These are phyloP conservation scores for Pangasius macronema DNA, from an alignment of 2,797 vertebrate species.

Conservation along the genomic window DNA sequence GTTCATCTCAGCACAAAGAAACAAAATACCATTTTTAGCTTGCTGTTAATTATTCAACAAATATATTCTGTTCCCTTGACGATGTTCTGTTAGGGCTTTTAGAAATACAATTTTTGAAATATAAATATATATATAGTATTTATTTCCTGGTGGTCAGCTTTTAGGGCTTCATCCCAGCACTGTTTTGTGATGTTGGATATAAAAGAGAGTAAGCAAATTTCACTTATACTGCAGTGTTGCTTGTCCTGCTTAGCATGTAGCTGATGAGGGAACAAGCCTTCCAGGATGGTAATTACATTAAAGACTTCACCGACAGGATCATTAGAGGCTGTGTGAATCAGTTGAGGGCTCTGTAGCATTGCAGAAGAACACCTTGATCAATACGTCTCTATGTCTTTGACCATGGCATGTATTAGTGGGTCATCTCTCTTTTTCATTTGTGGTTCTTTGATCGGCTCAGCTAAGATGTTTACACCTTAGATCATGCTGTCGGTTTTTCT, in stretches of 20 bases:
- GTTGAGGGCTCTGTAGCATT: conserved; percentile 29
- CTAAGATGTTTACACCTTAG: conserved; percentile 15
- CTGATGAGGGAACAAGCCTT: conserved; percentile 18
- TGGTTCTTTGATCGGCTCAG: conserved; percentile 21
- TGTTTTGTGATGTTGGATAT: neutral
- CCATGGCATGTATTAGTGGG: neutral
- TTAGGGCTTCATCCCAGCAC: neutral
- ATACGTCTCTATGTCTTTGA: conserved; percentile 16
- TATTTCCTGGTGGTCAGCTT: neutral
- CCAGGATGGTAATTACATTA: conserved; percentile 41
- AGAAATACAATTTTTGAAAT: neutral
- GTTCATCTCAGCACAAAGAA: neutral
- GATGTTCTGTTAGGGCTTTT: neutral
- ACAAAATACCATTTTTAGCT: neutral
- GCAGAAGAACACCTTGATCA: conserved; percentile 34
- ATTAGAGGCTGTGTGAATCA: conserved; percentile 40
- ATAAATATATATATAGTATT: neutral
- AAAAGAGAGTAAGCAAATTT: neutral
- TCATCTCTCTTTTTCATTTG: neutral
- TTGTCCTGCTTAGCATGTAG: conserved; percentile 23
- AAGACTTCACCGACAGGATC: conserved; percentile 30
- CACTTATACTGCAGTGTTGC: neutral
- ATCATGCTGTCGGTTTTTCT: neutral
- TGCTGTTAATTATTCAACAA: conserved; percentile 6
- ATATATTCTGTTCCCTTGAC: neutral